A percentile compares a stretch with the other conserved stretches of the same genome.
Evolutionary conservation across 2,113 vertebrate species (phyloP).

Genomic region (Pelodiscus sinensis): DNA sequence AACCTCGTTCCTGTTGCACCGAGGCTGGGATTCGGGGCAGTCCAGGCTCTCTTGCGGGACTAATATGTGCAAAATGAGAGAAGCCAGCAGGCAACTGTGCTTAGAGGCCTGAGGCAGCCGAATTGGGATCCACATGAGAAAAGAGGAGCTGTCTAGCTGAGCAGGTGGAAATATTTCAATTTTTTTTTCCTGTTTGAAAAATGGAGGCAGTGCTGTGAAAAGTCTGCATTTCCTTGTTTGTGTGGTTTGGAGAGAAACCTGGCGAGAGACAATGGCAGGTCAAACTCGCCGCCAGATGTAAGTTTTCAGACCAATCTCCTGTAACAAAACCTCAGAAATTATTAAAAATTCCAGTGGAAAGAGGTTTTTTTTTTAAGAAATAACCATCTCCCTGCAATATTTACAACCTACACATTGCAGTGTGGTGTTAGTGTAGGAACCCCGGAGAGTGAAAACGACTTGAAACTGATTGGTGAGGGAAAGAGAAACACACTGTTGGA

Average conservation of each 20-base stretch:
- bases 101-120: neutral
- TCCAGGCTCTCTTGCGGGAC: fast-evolving
- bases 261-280: neutral
- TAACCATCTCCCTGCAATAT: fast-evolving
- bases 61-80: neutral
- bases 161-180: neutral
- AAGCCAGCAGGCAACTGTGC: neutral
- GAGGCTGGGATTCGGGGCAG: neutral
- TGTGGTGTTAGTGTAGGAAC: neutral
- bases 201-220: neutral
- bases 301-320: neutral
- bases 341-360: neutral
- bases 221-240: neutral
- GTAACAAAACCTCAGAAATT: neutral
- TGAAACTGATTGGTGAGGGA: neutral
- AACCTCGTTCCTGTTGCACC: neutral
- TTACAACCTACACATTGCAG: neutral
- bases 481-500: neutral
- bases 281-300: neutral
- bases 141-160: fast-evolving
- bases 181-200: neutral
- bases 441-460: neutral
- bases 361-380: neutral
- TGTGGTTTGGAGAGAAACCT: neutral
- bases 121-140: fast-evolving